Evolutionary conservation across 2,888 invertebrate species (phyloP).

Genomic region (Drosophila bunnanda): DNA sequence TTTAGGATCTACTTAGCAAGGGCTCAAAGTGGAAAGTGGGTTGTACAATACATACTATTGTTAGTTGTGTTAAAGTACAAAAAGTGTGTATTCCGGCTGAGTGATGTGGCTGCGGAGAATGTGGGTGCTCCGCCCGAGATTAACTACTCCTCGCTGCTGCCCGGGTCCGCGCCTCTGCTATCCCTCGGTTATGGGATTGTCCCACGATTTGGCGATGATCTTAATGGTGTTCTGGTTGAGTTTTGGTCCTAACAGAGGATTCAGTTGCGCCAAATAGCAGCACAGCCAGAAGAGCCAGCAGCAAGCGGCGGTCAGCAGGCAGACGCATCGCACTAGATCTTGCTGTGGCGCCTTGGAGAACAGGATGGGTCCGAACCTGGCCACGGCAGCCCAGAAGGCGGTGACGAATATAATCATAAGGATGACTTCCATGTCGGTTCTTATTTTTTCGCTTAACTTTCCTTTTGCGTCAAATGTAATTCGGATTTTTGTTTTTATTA

Average conservation of each 20-base stretch:
- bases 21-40: not conserved
- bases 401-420: conserved; percentile 93
- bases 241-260: conserved; percentile 94
- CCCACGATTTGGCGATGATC: conserved; percentile 93
- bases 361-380: conserved; percentile 93
- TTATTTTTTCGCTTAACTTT: not conserved
- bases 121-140: conserved; percentile 12
- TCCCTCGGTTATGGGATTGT: conserved; percentile 62
- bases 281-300: conserved; percentile 97
- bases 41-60: conserved; percentile 1
- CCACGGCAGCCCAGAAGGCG: conserved; percentile 93
- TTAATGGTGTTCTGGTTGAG: conserved; percentile 89
- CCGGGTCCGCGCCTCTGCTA: conserved; percentile 9
- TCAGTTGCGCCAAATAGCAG: conserved; percentile 97
- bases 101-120: conserved; percentile 26
- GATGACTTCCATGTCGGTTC: conserved; percentile 85
- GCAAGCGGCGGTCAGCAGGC: conserved; percentile 93
- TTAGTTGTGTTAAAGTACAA: conserved; percentile 21
- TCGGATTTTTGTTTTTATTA: conserved; percentile 29
- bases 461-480: conserved; percentile 26
- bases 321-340: conserved; percentile 94
- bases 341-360: conserved; percentile 96
- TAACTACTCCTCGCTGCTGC: conserved; percentile 4
- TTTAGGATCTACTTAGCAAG: not conserved
- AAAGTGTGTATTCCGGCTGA: not conserved